Evolutionary conservation across 2,888 invertebrate genomes (phyloP).

Genomic region (Acronicta leporina): DNA sequence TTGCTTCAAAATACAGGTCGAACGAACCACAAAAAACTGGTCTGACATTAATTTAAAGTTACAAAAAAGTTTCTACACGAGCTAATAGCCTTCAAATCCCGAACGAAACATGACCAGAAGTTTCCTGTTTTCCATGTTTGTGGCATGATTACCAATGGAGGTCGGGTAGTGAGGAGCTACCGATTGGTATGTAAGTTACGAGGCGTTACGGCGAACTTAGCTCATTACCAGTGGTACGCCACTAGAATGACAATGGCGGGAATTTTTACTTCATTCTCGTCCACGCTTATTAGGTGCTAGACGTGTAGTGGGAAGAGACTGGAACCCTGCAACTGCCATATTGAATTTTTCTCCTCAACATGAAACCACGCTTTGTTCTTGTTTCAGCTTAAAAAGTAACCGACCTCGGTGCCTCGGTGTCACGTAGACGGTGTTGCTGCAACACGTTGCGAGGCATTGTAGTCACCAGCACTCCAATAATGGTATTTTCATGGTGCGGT

Average conservation of each 20-base stretch:
- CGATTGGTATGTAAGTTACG: slow-evolving; percentile 88
- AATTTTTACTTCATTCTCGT: slow-evolving; percentile 84
- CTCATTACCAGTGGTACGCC: slow-evolving; percentile 85
- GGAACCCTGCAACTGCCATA: slow-evolving; percentile 69
- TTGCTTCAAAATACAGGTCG: slow-evolving; percentile 14
- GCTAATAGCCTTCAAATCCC: slow-evolving; percentile 57
- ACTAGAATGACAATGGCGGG: slow-evolving; percentile 82
- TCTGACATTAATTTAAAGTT: slow-evolving; percentile 55
- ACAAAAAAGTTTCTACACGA: slow-evolving; percentile 39
- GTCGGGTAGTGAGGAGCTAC: slow-evolving; percentile 62
- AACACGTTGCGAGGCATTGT: slow-evolving; percentile 28
- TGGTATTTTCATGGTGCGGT: slow-evolving; percentile 39
- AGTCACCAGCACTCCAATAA: slow-evolving; percentile 35
- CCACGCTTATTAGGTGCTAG: slow-evolving; percentile 76
- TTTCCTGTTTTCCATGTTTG: slow-evolving; percentile 78
- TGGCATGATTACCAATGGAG: slow-evolving; percentile 80
- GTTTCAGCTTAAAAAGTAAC: slow-evolving; percentile 54
- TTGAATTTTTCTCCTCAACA: slow-evolving; percentile 70
- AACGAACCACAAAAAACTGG: slow-evolving; percentile 17
- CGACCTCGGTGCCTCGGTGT: slow-evolving; percentile 30
- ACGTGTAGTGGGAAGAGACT: slow-evolving; percentile 73
- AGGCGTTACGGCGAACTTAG: slow-evolving; percentile 87
- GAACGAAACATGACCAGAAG: slow-evolving; percentile 72
- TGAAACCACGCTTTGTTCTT: slow-evolving; percentile 50
- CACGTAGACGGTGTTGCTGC: slow-evolving; percentile 36